Evolutionary conservation across 2,888 invertebrate genomes (phyloP).

Genomic region (Hirtodrosophila cameraria): DNA sequence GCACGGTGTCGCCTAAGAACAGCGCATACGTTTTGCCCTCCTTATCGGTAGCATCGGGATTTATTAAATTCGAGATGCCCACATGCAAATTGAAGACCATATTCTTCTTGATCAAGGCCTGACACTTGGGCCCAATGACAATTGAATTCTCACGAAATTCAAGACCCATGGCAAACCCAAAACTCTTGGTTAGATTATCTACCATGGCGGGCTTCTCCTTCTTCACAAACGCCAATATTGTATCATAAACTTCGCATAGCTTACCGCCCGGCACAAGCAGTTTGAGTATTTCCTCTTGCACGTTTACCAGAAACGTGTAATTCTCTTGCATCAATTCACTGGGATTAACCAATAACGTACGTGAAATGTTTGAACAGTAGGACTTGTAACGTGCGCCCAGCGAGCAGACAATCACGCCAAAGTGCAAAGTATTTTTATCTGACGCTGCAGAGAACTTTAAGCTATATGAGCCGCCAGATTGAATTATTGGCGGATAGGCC

Average conservation of each 20-base stretch:
- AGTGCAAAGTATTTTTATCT: slow-evolving; percentile 97
- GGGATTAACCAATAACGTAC: slow-evolving; percentile 98
- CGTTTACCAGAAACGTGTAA: slow-evolving; percentile 94
- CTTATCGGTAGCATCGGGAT: slow-evolving; percentile 92
- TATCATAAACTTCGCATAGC: slow-evolving; percentile 94
- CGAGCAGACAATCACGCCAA: slow-evolving; percentile 97
- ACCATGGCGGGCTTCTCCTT: slow-evolving; percentile 93
- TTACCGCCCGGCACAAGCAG: slow-evolving; percentile 92
- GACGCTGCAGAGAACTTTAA: slow-evolving; percentile 98
- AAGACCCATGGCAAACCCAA: slow-evolving; percentile 99
- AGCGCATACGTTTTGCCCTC: slow-evolving; percentile 96
- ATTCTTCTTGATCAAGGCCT: slow-evolving; percentile 91
- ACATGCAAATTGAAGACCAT: slow-evolving; percentile 99
- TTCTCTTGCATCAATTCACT: slow-evolving; percentile 90
- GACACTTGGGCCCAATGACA: slow-evolving; percentile 95
- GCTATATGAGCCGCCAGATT: slow-evolving; percentile 98
- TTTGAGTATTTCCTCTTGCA: slow-evolving; percentile 96
- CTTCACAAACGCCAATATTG: slow-evolving; percentile 91
- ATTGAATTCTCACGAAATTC: slow-evolving; percentile 98
- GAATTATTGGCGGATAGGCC: slow-evolving; percentile 99
- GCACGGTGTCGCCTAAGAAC: slow-evolving; percentile 98
- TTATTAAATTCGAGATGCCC: slow-evolving; percentile 93
- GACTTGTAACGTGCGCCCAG: slow-evolving; percentile 97
- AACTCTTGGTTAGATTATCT: slow-evolving; percentile 96
- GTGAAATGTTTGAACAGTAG: slow-evolving; percentile 98